A percentile compares a stretch with the other conserved stretches of the same genome.
phyloP scores from a whole-genome alignment of 1,140 invertebrate species.

The Drosophila simulans region DNA sequence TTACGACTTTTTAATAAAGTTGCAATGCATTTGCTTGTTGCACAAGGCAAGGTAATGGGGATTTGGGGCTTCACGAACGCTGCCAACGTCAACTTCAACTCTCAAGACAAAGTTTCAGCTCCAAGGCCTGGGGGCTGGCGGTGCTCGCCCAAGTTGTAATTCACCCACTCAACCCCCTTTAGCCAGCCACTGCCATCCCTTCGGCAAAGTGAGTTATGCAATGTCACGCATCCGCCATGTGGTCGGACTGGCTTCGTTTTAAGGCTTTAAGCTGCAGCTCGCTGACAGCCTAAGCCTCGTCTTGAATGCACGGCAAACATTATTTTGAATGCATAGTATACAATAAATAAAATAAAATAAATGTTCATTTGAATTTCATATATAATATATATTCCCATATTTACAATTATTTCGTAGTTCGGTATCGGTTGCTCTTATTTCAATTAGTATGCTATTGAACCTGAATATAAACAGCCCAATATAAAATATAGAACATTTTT shows the following conservation, averaged over 20 bases:
- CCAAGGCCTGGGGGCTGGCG: conserved; percentile 37
- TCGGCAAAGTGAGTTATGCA: conserved; percentile 60
- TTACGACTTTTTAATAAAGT: conserved; percentile 83
- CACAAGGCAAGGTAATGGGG: conserved; percentile 4
- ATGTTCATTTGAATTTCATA: no score
- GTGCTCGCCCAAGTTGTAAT: conserved; percentile 56
- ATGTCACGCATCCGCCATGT: conserved; percentile 70
- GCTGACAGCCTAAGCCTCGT: conserved; percentile 63
- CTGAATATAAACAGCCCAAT: no score
- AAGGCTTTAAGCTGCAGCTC: conserved; percentile 66
- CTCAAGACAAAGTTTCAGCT: conserved; percentile 70
- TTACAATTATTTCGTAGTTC: no score
- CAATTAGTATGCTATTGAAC: no score
- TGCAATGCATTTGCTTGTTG: conserved; percentile 78
- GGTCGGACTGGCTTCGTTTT: conserved; percentile 47
- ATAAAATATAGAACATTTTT: no score
- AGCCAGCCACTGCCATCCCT: no score
- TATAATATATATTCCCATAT: no score
- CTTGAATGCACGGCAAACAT: not conserved
- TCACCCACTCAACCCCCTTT: conserved; percentile 40
- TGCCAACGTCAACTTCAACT: conserved; percentile 37
- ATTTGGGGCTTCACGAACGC: not conserved
- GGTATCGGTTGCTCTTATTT: no score
- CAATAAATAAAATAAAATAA: not conserved
- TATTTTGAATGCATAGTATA: not conserved